Percentiles rank a stretch among this genome's conserved stretches.
phyloP scores from a whole-genome alignment of 2,888 invertebrate species.

The Antitype chi region DNA sequence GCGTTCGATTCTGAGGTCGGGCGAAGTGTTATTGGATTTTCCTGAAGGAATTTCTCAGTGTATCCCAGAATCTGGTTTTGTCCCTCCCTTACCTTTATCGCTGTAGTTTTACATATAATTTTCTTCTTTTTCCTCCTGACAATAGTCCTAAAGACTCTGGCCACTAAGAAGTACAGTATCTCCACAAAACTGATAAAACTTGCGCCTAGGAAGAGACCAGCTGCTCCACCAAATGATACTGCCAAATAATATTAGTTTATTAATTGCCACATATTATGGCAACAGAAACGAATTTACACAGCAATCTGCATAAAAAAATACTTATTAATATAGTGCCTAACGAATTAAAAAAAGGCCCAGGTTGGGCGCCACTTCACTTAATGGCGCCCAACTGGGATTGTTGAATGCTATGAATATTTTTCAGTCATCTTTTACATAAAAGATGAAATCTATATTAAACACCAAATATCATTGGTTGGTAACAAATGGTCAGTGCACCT shows the following conservation, averaged over 20 bases:
- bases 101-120: not conserved
- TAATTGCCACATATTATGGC: not conserved
- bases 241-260: conserved; percentile 10
- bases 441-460: no score
- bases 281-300: not conserved
- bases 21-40: no score
- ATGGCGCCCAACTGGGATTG: conserved; percentile 15
- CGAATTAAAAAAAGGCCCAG: not conserved
- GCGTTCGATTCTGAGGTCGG: no score
- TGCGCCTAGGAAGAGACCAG: conserved; percentile 92
- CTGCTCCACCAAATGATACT: conserved; percentile 92
- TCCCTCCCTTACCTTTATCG: conserved; percentile 7
- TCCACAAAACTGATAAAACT: conserved; percentile 92
- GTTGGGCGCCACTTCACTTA: not conserved
- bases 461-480: no score
- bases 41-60: no score
- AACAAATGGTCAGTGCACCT: no score
- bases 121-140: conserved; percentile 7
- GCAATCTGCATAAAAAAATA: not conserved
- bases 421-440: no score
- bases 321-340: not conserved
- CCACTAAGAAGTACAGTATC: conserved; percentile 87
- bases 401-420: no score
- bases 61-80: no score
- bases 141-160: conserved; percentile 45